Percentiles rank a stretch among this genome's conserved stretches.
Conservation (phyloP, 2,888 invertebrate genomes). For the Hetaerina titia region DNA sequence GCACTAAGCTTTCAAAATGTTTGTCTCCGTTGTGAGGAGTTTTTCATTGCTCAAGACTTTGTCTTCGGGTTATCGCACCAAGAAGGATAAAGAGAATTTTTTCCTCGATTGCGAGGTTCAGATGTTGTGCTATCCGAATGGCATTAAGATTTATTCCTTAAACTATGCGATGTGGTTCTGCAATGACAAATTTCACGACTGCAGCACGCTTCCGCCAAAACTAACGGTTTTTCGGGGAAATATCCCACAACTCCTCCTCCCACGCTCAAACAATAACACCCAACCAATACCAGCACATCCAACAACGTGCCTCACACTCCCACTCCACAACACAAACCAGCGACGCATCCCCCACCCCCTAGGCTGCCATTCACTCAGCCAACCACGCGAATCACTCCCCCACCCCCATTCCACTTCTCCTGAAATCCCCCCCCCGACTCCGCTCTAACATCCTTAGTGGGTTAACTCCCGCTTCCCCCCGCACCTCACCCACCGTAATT, state of each 20-base stretch:
- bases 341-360: background rate
- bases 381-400: background rate
- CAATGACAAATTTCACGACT: background rate
- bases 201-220: background rate
- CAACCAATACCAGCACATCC: background rate
- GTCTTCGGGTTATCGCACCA: background rate
- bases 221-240: background rate
- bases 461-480: background rate
- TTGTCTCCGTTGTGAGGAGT: too few relatives aligned
- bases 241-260: background rate
- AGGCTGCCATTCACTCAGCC: background rate
- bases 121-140: background rate
- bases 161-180: background rate
- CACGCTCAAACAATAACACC: constrained; percentile 1
- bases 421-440: background rate
- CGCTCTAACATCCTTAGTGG: background rate
- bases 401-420: background rate
- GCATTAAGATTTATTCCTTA: background rate
- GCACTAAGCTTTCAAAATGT: too few relatives aligned
- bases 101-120: background rate
- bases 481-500: background rate
- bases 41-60: too few relatives aligned
- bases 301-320: background rate
- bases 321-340: background rate
- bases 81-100: background rate